A percentile compares a stretch with the other conserved stretches of the same genome.
Conservation (phyloP, 1,140 invertebrate species). For the Papilio aristodemus region DNA sequence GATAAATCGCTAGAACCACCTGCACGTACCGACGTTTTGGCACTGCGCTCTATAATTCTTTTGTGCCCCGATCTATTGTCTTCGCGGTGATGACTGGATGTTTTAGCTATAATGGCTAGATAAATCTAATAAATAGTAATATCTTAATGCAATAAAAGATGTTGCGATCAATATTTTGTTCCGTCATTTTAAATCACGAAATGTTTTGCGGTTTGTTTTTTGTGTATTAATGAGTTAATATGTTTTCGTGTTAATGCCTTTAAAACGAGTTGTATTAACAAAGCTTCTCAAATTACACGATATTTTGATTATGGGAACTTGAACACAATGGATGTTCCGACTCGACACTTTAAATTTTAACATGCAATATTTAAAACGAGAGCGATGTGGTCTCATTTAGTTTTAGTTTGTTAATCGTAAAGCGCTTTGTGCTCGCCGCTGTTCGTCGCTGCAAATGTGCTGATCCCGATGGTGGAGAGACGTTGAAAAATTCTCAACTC, state of each 20-base stretch:
- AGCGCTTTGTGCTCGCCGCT: constrained; percentile 64
- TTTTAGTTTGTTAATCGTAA: constrained; percentile 67
- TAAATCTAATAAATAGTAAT: constrained; percentile 31
- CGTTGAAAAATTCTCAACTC: constrained; percentile 75
- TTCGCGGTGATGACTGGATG: constrained; percentile 57
- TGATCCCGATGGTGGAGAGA: constrained; percentile 63
- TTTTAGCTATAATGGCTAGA: constrained; percentile 40
- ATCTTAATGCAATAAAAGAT: constrained; percentile 29
- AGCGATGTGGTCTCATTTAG: constrained; percentile 65
- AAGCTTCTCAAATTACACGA: constrained; percentile 13
- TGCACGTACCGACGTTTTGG: constrained; percentile 68
- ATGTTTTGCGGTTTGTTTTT: constrained; percentile 12
- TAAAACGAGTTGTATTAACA: constrained; percentile 1
- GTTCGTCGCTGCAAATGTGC: constrained; percentile 54
- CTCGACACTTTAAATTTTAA: constrained; percentile 36
- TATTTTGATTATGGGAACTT: constrained; percentile 17
- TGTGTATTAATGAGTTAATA: not conserved
- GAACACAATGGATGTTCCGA: constrained; percentile 5
- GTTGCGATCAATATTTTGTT: constrained; percentile 23
- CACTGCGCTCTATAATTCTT: constrained; percentile 73
- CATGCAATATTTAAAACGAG: constrained; percentile 48
- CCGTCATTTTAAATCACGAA: constrained; percentile 6
- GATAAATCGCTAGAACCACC: constrained; percentile 72
- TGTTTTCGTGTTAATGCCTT: constrained; percentile 1
- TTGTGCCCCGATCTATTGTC: constrained; percentile 70